A percentile compares a stretch with the other conserved stretches of the same genome.
phyloP scores from a whole-genome alignment of 2,888 invertebrate genomes.

The Heteromurus nitidus region DNA sequence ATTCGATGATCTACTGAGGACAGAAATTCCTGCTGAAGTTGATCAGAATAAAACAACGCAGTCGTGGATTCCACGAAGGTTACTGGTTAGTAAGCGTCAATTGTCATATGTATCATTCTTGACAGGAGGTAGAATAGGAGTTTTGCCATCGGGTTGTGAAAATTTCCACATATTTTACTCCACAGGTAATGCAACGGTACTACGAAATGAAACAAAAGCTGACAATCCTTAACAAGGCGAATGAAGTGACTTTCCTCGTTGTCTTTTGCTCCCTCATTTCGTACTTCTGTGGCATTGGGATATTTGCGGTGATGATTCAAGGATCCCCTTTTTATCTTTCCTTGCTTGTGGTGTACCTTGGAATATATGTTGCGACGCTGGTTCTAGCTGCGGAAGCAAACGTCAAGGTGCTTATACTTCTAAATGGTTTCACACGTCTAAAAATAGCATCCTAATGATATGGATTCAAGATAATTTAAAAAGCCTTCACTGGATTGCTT shows the following conservation, averaged over 20 bases:
- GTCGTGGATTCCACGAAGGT: neutral
- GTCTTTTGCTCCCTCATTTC: neutral
- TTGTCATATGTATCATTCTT: neutral
- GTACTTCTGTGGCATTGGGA: constrained; percentile 1
- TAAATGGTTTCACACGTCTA: no score
- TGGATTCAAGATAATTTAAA: neutral
- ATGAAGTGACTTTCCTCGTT: neutral
- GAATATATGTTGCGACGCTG: neutral
- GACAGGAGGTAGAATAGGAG: neutral
- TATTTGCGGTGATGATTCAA: neutral
- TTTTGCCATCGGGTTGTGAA: neutral
- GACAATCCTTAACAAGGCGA: neutral
- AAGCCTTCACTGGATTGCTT: no score
- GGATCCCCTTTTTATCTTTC: no score
- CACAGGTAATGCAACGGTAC: neutral
- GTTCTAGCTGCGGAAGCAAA: constrained; percentile 3
- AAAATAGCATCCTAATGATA: neutral
- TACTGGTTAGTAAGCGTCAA: constrained; percentile 6
- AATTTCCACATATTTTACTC: neutral
- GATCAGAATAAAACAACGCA: no score
- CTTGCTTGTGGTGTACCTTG: neutral
- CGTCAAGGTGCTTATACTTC: neutral
- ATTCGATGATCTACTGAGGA: neutral
- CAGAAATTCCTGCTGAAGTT: neutral
- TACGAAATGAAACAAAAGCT: constrained; percentile 11